Evolutionary conservation across 2,888 invertebrate species (phyloP).

Genomic region (Drosophila sordidula): DNA sequence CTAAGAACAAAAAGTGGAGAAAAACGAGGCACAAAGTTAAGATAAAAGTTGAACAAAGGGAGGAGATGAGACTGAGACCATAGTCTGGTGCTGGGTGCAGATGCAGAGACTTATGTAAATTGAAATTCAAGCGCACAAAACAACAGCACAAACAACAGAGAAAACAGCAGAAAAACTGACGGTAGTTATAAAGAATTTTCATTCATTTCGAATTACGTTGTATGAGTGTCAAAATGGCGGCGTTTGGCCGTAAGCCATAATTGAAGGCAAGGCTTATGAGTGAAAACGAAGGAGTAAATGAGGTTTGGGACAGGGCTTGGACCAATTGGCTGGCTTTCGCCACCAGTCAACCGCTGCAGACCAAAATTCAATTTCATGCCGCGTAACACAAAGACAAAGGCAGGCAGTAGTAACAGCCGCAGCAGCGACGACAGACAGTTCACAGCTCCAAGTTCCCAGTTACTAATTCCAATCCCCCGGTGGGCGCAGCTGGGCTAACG

Average conservation of each 20-base stretch:
- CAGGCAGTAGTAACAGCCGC: conserved; percentile 45
- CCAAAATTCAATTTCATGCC: conserved; percentile 82
- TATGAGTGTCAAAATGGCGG: conserved; percentile 79
- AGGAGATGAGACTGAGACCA: conserved; percentile 23
- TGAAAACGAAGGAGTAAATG: conserved; percentile 10
- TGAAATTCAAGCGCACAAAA: conserved; percentile 80
- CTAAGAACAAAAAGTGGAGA: conserved; percentile 34
- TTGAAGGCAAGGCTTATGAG: conserved; percentile 66
- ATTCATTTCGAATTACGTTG: conserved; percentile 78
- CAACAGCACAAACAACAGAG: conserved; percentile 44
- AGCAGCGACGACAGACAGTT: conserved; percentile 37
- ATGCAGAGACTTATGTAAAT: conserved; percentile 78
- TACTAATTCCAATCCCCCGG: conserved; percentile 39
- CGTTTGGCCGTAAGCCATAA: conserved; percentile 57
- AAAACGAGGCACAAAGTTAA: conserved; percentile 49
- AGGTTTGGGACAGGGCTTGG: conserved; percentile 21
- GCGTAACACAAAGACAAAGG: conserved; percentile 79
- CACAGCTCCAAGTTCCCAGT: conserved; percentile 23
- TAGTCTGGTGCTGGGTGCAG: conserved; percentile 40
- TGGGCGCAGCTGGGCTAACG: conserved; percentile 39
- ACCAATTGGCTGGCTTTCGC: conserved; percentile 71
- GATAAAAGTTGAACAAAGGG: conserved; percentile 70
- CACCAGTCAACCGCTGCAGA: conserved; percentile 59
- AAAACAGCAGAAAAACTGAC: conserved; percentile 65
- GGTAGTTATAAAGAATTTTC: conserved; percentile 75